Conservation (phyloP, 2,888 invertebrate species). For the Acanthosepion esculentum region DNA sequence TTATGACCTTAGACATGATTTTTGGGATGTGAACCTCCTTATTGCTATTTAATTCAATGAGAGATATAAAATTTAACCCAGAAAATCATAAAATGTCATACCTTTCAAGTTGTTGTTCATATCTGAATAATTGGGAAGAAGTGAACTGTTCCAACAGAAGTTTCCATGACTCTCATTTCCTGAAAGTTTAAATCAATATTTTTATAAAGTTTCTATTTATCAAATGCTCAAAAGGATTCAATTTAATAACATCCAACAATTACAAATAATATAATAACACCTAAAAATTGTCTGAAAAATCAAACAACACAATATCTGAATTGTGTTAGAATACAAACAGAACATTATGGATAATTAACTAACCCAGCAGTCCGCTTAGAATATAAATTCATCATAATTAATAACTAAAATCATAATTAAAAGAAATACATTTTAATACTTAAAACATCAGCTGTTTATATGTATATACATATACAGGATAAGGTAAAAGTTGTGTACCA, state of each 20-base stretch:
- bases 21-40: too few species aligned
- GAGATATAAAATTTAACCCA: not conserved
- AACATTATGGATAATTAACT: not conserved
- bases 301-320: not conserved
- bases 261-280: not conserved
- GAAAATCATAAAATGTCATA: not conserved
- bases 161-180: not conserved
- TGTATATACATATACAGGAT: too few species aligned
- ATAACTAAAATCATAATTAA: not conserved
- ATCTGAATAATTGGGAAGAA: not conserved
- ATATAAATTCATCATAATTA: not conserved
- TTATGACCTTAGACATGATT: too few species aligned
- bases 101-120: not conserved
- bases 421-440: not conserved
- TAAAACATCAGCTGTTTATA: too few species aligned
- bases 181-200: not conserved
- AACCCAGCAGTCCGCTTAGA: not conserved
- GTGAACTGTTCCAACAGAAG: slow-evolving; percentile 33
- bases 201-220: not conserved
- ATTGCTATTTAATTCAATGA: too few species aligned
- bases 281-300: not conserved
- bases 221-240: not conserved
- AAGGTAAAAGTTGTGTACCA: too few species aligned
- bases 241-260: not conserved
- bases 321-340: too few species aligned